These are phyloP conservation scores for Drosophila bocqueti DNA, from an alignment of 1,140 invertebrate species.

Conservation along the genomic window DNA sequence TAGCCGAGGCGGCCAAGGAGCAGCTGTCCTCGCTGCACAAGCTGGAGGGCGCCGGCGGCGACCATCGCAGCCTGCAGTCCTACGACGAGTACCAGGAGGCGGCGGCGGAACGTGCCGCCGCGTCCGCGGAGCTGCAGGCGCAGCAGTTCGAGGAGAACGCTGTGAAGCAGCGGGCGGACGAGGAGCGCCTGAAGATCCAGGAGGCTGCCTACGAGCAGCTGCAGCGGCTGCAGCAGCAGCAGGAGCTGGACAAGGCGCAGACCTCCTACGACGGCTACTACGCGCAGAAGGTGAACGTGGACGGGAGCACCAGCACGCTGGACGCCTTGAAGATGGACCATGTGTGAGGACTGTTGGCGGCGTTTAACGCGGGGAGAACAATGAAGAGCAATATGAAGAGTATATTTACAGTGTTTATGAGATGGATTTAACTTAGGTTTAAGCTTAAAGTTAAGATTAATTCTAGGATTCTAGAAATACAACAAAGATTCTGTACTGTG, in stretches of 20 bases:
- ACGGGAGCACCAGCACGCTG: conserved; percentile 47
- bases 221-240: conserved; percentile 64
- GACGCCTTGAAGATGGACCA: conserved; percentile 68
- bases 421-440: conserved; percentile 23
- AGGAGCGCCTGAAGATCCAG: conserved; percentile 70
- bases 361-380: conserved; percentile 17
- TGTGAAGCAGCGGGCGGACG: conserved; percentile 58
- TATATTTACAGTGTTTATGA: conserved; percentile 21
- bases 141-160: conserved; percentile 77
- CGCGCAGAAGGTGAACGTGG: conserved; percentile 63
- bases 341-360: conserved; percentile 34
- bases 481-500: neutral
- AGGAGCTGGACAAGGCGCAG: conserved; percentile 73
- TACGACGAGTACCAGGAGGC: conserved; percentile 75
- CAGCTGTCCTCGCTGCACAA: conserved; percentile 73
- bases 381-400: conserved; percentile 55
- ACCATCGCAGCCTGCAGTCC: conserved; percentile 58
- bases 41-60: conserved; percentile 51
- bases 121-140: conserved; percentile 69
- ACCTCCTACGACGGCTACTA: conserved; percentile 74
- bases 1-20: conserved; percentile 76
- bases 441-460: conserved; percentile 20
- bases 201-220: conserved; percentile 77
- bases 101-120: conserved; percentile 69
- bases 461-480: conserved; percentile 10